Evolutionary conservation across 2,797 vertebrate genomes (phyloP).

Genomic region (Esox masquinongy): DNA sequence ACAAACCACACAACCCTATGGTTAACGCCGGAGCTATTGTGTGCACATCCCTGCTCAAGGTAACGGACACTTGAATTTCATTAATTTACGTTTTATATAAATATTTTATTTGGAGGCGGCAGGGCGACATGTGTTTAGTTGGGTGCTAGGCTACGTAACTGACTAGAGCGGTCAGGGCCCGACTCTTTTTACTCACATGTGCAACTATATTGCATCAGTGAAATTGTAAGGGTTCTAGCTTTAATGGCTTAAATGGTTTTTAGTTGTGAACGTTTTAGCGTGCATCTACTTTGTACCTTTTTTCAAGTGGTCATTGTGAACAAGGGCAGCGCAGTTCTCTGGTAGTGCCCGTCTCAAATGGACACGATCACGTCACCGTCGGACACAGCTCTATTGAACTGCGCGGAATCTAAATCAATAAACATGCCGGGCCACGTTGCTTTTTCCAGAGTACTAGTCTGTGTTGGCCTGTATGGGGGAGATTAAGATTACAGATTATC

Average conservation of each 20-base stretch:
- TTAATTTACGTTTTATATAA: background rate
- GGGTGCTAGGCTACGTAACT: background rate
- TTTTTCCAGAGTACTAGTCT: constrained; percentile 48
- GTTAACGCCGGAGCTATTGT: constrained; percentile 98
- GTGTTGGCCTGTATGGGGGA: constrained; percentile 16
- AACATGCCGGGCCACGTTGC: constrained; percentile 20
- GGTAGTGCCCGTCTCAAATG: too few relatives aligned
- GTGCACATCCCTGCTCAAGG: constrained; percentile 97
- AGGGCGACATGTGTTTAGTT: background rate
- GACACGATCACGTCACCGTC: background rate
- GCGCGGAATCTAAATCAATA: constrained; percentile 15
- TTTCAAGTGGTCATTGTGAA: too few relatives aligned
- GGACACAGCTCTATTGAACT: background rate
- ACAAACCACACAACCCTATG: constrained; percentile 99
- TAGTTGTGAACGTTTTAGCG: too few relatives aligned
- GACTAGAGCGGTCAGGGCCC: background rate
- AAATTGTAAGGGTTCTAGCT: too few relatives aligned
- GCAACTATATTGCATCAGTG: too few relatives aligned
- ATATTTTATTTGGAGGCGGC: background rate
- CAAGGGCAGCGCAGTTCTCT: too few relatives aligned
- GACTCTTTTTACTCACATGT: too few relatives aligned
- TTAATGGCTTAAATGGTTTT: background rate
- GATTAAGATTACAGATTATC: constrained; percentile 68
- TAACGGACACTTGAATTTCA: constrained; percentile 61
- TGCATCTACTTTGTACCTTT: too few relatives aligned